Evolutionary conservation across 2,888 invertebrate species (phyloP), one percentile per base, ranked within the genome.

Genomic region (Tetrapedia diversipes): DNA sequence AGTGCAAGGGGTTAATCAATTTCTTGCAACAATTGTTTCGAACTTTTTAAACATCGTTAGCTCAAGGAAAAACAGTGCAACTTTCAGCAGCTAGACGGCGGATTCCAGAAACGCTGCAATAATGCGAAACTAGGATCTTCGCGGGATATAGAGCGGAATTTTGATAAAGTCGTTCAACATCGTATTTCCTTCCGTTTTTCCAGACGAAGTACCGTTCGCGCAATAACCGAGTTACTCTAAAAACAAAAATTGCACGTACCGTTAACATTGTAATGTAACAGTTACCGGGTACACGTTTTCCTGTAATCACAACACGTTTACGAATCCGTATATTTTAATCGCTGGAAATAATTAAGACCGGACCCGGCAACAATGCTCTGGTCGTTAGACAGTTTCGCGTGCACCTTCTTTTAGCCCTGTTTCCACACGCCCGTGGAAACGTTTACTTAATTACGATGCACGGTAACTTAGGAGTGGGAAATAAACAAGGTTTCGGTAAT

Each of bases 401-500:
- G 0, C 4, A 54, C 22, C 16, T 54, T 37, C 16, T 54, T 22
- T n/a, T 16, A 22, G 37, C 14, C 24, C 32, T 3, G n/a, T 8
- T 43, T 32, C 24, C 7, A 29, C n/a, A 1, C 22, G 19, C 8
- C 2, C 47, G 4, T 34, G 19, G 27, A 32, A 37, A 47, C 57
- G 37, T 45, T 45, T 45, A n/a, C 43, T 27, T 14, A 27, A 56
- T 45, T 41, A 29, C 22, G 51, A 24, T 14, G 19, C 39, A 19
- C 22, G 19, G 22, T 11, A 22, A 53, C 29, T 43, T 45, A 45
- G 14, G 27, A 37, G 45, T n/a, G n/a, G n/a, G 27, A 19, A 37
- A 56, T 47, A 66, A 56, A 56, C 56, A 66, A 7, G 8, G 34
- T 16, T 3, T 11, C 39, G 4, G 27, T 47, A 56, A 57, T 57